Base-by-base conservation (phyloP, 1,140 invertebrate species). In the Plectrocnemia conspersa region DNA sequence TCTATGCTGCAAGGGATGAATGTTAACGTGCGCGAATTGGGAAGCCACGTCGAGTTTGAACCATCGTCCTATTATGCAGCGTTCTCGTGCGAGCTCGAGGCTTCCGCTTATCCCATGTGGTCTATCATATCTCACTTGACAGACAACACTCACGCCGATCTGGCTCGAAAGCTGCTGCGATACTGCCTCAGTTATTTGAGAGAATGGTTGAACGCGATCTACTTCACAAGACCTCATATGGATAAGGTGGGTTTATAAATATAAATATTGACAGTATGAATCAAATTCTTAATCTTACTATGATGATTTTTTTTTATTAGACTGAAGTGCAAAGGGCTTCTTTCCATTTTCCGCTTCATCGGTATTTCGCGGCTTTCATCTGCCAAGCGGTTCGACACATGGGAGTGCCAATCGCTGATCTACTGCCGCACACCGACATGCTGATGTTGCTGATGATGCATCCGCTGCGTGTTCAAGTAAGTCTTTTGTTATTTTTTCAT, bases 1-100 rank as follows among this genome's bases (percentile, higher is more conserved):
- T 85, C 88, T 11, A 87, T 92, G 83, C 88, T 97, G 73, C 94
- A 98, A 86, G 89, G 90, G 36, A 96, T 97, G 93, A 97, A 97
- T 74, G 86, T 97, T 7, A 97, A 98, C 75, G 80, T 89, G 53
- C 79, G 91, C 56, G 92, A 97, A 70, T 74, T 92, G 42, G 84
- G 79, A 63, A 85, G 90, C 41, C 93, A 97, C 73, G 85, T 97
- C n/a, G 93, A 97, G 78, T 97, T 92, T 75, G 94, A 97, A 69
- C 91, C 93, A 11, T 93, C 92, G 54, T 93, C 91, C 1, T 98
- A 98, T 74, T 97, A 97, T 75, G 91, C 93, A 36, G 93, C 94
- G 1, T 98, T 97, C 75, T 93, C 91, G 49, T 93, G 93, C 47
- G 95, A 98, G 76, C 75, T 97, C 54, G 94, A 98, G 75, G 93